Evolutionary conservation across 2,113 vertebrate species (phyloP).

Genomic region (Ophiodon elongatus): DNA sequence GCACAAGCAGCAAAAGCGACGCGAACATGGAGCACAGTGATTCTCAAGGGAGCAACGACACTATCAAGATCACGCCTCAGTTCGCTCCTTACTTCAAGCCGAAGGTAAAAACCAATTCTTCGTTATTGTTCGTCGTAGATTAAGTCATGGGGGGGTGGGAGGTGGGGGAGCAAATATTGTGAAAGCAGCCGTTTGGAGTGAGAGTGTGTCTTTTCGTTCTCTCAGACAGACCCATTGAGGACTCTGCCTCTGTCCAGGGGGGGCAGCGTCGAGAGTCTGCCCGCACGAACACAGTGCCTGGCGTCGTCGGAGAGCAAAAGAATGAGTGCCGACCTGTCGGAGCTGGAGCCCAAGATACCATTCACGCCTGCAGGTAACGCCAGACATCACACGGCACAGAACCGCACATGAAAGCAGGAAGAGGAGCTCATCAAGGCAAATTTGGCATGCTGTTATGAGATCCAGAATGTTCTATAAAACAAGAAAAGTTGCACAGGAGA

Average conservation of each 20-base stretch:
- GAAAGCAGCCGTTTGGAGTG: neutral
- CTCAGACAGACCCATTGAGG: conserved; percentile 91
- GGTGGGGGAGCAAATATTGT: neutral
- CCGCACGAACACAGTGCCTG: conserved; percentile 86
- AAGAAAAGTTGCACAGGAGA: neutral
- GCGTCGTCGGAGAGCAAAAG: conserved; percentile 91
- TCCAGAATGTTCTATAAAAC: neutral
- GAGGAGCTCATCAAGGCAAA: neutral
- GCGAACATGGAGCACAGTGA: conserved; percentile 91
- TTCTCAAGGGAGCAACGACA: conserved; percentile 95
- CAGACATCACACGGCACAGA: neutral
- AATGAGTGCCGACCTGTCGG: conserved; percentile 96
- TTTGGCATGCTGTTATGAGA: neutral
- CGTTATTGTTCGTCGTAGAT: neutral
- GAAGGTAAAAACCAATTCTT: conserved; percentile 69
- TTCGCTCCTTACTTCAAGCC: conserved; percentile 90
- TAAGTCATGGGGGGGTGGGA: neutral
- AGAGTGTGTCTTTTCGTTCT: neutral
- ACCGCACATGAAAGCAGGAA: neutral
- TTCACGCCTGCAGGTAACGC: conserved; percentile 90
- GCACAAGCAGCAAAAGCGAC: conserved; percentile 95
- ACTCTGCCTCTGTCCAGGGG: conserved; percentile 93
- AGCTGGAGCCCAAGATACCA: conserved; percentile 92
- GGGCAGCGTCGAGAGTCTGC: conserved; percentile 95
- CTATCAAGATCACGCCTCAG: conserved; percentile 95